Evolutionary conservation across 2,113 vertebrate genomes (phyloP).

Genomic region (Nerophis ophidion): DNA sequence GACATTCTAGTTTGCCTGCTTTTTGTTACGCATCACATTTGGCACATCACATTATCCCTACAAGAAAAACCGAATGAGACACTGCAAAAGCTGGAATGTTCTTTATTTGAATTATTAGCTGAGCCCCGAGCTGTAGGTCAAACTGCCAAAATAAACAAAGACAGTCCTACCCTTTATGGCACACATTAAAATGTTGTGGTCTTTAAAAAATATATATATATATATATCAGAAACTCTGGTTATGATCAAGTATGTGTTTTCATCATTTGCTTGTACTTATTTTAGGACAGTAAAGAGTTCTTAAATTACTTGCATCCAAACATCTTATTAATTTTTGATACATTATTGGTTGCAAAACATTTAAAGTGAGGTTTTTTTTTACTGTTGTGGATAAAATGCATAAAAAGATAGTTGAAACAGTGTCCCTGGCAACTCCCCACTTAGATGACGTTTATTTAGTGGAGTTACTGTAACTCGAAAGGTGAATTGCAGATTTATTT

Average conservation of each 20-base stretch:
- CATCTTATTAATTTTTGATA: constrained; percentile 1
- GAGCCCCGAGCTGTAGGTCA: no score
- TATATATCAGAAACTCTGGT: not conserved
- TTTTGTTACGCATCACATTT: no score
- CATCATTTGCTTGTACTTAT: not conserved
- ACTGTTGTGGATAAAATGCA: not conserved
- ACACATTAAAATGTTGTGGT: no score
- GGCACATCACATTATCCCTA: no score
- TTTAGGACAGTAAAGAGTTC: not conserved
- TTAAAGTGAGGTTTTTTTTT: constrained; percentile 3
- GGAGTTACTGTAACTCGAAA: not conserved
- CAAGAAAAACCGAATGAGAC: no score
- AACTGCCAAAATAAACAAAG: no score
- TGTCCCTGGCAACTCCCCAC: not conserved
- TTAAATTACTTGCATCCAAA: not conserved
- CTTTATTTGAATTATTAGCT: no score
- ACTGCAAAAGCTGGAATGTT: no score
- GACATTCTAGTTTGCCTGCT: no score
- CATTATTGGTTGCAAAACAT: constrained; percentile 2
- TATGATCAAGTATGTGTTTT: not conserved
- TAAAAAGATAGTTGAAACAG: not conserved
- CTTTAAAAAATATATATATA: no score
- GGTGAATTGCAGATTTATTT: constrained; percentile 1
- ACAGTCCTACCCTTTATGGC: no score
- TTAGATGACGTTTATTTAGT: constrained; percentile 12